Evolutionary conservation across 2,113 vertebrate genomes (phyloP).

Genomic region (Lepus americanus): DNA sequence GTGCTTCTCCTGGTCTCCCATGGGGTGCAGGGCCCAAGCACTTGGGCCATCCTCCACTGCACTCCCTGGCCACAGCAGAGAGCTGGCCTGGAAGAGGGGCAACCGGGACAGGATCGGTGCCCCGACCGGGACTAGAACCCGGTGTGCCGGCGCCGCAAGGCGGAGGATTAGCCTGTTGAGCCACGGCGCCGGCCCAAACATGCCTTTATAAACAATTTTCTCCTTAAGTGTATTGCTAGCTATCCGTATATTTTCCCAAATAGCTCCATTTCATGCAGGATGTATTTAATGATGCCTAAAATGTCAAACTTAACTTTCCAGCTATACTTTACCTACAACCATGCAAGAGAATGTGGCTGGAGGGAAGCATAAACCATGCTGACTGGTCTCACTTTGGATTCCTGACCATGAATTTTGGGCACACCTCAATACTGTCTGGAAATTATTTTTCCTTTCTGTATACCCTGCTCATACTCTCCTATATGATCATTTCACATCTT

Average conservation of each 20-base stretch:
- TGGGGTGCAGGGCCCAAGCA: no score
- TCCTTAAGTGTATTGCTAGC: neutral
- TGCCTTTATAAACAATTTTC: neutral
- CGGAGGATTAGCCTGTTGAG: no score
- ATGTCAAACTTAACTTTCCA: neutral
- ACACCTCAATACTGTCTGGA: neutral
- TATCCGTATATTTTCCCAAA: neutral
- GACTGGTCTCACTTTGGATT: neutral
- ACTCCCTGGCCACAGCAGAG: no score
- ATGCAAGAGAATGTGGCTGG: neutral
- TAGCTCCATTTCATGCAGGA: neutral
- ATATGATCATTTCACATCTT: neutral
- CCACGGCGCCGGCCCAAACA: no score
- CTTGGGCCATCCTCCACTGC: no score
- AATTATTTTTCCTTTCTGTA: neutral
- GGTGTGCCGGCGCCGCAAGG: no score
- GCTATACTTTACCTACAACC: neutral
- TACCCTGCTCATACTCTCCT: neutral
- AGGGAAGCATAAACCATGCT: neutral
- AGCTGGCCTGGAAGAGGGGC: no score
- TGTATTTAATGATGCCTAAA: constrained; percentile 43
- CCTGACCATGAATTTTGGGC: neutral
- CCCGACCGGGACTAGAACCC: no score
- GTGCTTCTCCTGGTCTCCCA: no score
- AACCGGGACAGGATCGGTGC: no score